Conservation (phyloP, 30 jellyfish, hydroid and myxozoan species). For the Aurelia sp. region DNA sequence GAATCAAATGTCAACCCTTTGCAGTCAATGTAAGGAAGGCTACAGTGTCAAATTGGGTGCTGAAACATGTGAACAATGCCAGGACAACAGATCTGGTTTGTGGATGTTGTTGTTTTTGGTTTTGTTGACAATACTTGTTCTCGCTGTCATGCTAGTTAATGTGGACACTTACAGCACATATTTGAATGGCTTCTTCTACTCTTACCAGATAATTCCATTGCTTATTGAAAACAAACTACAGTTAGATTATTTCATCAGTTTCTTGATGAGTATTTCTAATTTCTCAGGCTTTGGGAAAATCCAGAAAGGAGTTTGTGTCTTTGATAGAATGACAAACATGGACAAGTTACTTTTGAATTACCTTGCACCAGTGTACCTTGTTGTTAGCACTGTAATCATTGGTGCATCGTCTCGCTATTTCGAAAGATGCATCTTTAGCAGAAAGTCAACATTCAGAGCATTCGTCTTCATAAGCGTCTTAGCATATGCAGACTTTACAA, state of each 20-base stretch:
- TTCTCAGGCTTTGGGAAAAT: conserved; percentile 59
- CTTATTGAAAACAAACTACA: conserved; percentile 11
- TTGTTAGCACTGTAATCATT: conserved; percentile 24
- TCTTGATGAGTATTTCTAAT: conserved; percentile 36
- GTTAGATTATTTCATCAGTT: conserved; percentile 22
- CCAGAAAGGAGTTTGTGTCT: conserved; percentile 46
- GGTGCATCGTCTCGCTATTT: conserved; percentile 34
- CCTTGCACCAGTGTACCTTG: conserved; percentile 54
- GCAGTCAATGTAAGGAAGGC: conserved; percentile 63
- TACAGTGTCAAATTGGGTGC: conserved; percentile 71
- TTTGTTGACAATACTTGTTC: background rate
- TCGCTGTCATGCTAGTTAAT: conserved; percentile 49
- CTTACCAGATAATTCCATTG: conserved; percentile 69
- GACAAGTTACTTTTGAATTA: conserved; percentile 62
- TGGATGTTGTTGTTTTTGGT: conserved; percentile 15
- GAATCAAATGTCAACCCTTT: conserved; percentile 48
- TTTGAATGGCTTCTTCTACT: conserved; percentile 71
- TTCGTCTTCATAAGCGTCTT: conserved; percentile 51
- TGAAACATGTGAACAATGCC: conserved; percentile 55
- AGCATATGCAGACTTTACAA: conserved; percentile 54
- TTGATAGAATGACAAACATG: conserved; percentile 54
- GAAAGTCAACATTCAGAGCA: conserved; percentile 34
- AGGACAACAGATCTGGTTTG: background rate
- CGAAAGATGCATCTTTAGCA: conserved; percentile 15
- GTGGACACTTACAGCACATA: conserved; percentile 66